Evolutionary conservation across 2,797 vertebrate species (phyloP).

Genomic region (Lemur catta): DNA sequence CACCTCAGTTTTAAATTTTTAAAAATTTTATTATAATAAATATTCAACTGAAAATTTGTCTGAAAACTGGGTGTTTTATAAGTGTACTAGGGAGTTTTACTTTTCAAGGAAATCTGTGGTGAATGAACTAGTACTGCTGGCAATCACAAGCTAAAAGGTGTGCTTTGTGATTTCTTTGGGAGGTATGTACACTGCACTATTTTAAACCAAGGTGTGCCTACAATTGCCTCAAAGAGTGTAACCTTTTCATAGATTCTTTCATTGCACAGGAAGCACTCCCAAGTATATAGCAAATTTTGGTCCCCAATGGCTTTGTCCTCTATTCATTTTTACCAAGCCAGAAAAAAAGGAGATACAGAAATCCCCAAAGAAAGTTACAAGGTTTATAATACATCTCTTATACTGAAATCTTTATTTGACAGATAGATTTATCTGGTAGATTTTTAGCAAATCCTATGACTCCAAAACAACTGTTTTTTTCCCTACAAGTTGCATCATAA

Average conservation of each 20-base stretch:
- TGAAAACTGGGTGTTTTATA: neutral
- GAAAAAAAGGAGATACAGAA: neutral
- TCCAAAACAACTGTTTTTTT: conserved; percentile 26
- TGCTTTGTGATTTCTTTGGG: neutral
- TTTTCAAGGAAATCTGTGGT: neutral
- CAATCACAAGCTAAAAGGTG: neutral
- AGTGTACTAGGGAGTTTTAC: neutral
- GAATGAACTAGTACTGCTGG: neutral
- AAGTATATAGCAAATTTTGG: neutral
- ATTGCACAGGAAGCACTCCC: neutral
- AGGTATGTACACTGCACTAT: neutral
- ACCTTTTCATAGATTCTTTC: neutral
- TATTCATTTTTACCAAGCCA: conserved; percentile 13
- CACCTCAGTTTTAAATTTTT: neutral
- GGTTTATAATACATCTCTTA: neutral
- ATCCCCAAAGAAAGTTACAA: neutral
- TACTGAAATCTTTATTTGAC: neutral
- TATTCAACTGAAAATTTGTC: neutral
- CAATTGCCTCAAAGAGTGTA: neutral
- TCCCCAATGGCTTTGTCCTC: neutral
- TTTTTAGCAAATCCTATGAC: neutral
- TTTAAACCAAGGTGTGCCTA: neutral
- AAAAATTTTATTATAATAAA: neutral
- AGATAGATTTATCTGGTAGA: neutral
- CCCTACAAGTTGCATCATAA: neutral